Evolutionary conservation across 2,797 vertebrate species (phyloP).

Genomic region (Cossypha heuglini): DNA sequence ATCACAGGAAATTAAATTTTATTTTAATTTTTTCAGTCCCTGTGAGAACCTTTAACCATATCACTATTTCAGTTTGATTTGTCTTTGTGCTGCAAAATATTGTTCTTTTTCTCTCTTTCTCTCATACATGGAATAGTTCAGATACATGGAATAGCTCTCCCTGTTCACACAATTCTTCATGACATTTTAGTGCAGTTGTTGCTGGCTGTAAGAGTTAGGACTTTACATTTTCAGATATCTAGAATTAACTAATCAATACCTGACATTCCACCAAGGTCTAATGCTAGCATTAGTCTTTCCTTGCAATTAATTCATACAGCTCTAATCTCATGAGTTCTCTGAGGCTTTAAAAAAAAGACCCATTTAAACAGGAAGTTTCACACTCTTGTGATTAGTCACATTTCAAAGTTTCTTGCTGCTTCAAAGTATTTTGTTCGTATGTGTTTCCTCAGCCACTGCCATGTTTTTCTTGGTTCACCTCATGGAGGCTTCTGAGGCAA

Average conservation of each 20-base stretch:
- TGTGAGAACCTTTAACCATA: background rate
- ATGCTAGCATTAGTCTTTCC: background rate
- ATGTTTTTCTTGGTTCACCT: background rate
- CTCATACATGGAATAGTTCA: rapidly evolving
- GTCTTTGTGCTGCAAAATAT: background rate
- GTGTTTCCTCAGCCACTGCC: background rate
- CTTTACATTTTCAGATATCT: background rate
- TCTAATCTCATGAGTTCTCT: background rate
- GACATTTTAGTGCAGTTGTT: background rate
- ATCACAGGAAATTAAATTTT: background rate
- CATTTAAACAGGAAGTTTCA: background rate
- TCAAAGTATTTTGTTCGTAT: background rate
- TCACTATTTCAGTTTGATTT: background rate
- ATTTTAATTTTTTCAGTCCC: background rate
- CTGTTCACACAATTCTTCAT: background rate
- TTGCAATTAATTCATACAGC: background rate
- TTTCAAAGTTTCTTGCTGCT: background rate
- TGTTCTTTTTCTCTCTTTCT: background rate
- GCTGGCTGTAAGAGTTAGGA: background rate
- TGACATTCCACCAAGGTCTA: background rate
- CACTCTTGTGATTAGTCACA: background rate
- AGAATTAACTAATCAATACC: conserved; percentile 3
- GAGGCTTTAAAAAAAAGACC: background rate
- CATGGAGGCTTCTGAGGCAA: background rate
- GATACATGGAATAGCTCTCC: background rate